Conservation (phyloP, 1,140 invertebrate species). For the Berghia stephanieae region DNA sequence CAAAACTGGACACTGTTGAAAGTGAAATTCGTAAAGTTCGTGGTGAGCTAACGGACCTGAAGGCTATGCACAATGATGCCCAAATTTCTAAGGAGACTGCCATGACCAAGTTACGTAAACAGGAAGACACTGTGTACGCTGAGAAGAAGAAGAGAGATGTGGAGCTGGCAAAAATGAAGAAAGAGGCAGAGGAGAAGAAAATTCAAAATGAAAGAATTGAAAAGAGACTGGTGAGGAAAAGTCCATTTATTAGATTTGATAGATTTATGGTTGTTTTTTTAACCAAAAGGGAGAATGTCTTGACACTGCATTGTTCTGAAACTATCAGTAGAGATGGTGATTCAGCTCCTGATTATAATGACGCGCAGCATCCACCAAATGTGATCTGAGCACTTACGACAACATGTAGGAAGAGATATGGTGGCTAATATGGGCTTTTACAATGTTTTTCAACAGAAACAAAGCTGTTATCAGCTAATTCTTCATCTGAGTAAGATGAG, state of each 20-base stretch:
- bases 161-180: constrained; percentile 65
- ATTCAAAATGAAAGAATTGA: constrained; percentile 65
- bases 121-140: constrained; percentile 61
- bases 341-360: too few species aligned
- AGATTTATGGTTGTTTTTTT: background rate
- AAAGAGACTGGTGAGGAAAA: constrained; percentile 61
- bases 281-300: too few species aligned
- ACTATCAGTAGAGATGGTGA: too few species aligned
- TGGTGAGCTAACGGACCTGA: constrained; percentile 58
- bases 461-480: too few species aligned
- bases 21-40: constrained; percentile 50
- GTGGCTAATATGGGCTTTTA: too few species aligned
- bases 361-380: too few species aligned
- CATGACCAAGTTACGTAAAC: constrained; percentile 52
- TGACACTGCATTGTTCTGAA: too few species aligned
- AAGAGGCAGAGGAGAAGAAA: constrained; percentile 67
- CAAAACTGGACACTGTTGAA: constrained; percentile 56
- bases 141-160: constrained; percentile 65
- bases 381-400: too few species aligned
- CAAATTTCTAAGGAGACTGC: constrained; percentile 62
- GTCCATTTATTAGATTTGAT: too few species aligned
- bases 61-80: constrained; percentile 63
- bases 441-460: too few species aligned
- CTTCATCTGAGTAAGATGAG: too few species aligned
- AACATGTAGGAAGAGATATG: too few species aligned